phyloP scores from a whole-genome alignment of 1,140 invertebrate species.

The Danaus melanippus region DNA sequence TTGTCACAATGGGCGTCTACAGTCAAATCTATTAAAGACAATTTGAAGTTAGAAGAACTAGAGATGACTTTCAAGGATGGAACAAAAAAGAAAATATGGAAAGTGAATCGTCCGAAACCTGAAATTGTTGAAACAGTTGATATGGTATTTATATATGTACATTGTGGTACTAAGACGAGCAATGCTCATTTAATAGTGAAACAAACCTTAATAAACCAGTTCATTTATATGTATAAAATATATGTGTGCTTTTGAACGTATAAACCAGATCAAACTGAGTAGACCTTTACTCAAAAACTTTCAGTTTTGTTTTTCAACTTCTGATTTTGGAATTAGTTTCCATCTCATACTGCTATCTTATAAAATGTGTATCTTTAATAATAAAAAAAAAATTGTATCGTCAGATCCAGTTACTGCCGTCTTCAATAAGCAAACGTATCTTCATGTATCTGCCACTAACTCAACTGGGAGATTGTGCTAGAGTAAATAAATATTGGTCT shows the following conservation, averaged over 20 bases:
- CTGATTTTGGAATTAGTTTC: no score
- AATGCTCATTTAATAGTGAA: no score
- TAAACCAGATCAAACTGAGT: no score
- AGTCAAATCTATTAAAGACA: conserved; percentile 42
- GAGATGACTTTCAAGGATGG: conserved; percentile 47
- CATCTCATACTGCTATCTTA: no score
- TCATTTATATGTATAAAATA: no score
- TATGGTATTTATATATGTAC: conserved; percentile 28
- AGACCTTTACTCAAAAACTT: no score
- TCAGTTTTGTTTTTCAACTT: no score
- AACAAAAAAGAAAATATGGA: conserved; percentile 48
- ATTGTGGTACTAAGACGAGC: no score
- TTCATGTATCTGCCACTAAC: conserved; percentile 35
- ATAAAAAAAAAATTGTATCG: conserved; percentile 5
- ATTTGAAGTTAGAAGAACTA: conserved; percentile 48
- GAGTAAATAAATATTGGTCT: conserved; percentile 59
- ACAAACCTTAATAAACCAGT: no score
- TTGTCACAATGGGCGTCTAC: conserved; percentile 39
- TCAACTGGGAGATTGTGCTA: conserved; percentile 40
- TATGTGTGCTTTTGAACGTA: no score
- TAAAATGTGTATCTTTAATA: no score
- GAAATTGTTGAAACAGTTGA: conserved; percentile 49
- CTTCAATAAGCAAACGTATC: conserved; percentile 41
- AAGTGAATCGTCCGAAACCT: conserved; percentile 42
- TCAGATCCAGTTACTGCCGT: conserved; percentile 53